Evolutionary conservation across 1,140 invertebrate species (phyloP), one percentile per base, ranked within the genome.

Genomic region (Bursaphelenchus mucronatus): DNA sequence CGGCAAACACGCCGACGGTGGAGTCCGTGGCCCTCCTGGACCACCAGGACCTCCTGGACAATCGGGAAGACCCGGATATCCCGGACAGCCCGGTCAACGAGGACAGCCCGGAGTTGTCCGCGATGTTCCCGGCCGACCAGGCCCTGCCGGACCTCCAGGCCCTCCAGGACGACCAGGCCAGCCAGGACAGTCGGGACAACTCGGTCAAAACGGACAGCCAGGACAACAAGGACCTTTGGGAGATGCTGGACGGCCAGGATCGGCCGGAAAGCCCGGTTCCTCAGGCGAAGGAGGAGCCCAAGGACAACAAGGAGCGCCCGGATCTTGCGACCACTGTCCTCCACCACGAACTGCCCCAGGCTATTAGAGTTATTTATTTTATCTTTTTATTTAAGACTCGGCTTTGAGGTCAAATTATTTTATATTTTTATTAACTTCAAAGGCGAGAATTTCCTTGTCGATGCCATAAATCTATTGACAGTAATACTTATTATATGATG

Each of bases 101-200:
- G 69, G 69, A 51, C 64, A 69, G 45, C 11, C 30, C 51, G 61
- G 61, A 62, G 13, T 19, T 7, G 39, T 74, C n/a, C 54, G 52
- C 8, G 70, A 68, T 21, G 47, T 40, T 39, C 57, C 67, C 1
- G 50, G 51, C 44, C 44, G 44, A 5, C 9, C 10, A 21, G 69
- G 69, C 30, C 51, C 70, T 30, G 64, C 69, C 30, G 69, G 69
- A 3, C 71, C 72, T n/a, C 40, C 69, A 49, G 68, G 68, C 19
- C 4, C 53, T 39, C 57, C 61, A 17, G 61, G 61, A 0, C n/a
- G 11, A n/a, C 52, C 61, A 61, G 61, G 61, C 9, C 9, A 10
- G 8, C 40, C 41, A 17, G 61, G 61, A 63, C 9, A 40, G 10
- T 11, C 61, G 8, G 61, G 51, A 58, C 17, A 30, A 8, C 51